Percentiles rank a stretch among this genome's conserved stretches.
Conservation (phyloP, 2,797 vertebrate species). For the Clarias laeviceps region DNA sequence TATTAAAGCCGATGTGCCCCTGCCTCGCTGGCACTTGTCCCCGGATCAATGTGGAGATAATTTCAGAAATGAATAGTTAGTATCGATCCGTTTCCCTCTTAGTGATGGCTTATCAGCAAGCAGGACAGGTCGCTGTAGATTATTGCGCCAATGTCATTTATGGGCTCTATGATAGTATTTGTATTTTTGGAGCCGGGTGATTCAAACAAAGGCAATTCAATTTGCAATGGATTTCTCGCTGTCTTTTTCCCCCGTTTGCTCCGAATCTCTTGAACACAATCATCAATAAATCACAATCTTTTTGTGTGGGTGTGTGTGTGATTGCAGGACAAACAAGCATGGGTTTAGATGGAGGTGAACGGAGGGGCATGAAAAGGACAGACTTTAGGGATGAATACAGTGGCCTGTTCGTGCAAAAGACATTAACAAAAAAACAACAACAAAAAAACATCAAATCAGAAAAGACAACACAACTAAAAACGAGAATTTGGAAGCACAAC, state of each 20-base stretch:
- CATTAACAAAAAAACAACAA: neutral
- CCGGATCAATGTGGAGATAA: constrained; percentile 99
- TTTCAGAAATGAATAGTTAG: constrained; percentile 99
- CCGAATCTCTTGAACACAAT: constrained; percentile 76
- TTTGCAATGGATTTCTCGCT: constrained; percentile 91
- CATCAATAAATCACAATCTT: constrained; percentile 98
- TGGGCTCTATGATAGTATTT: constrained; percentile 88
- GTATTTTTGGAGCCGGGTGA: constrained; percentile 75
- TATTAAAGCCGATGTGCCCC: constrained; percentile 91
- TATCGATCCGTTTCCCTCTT: constrained; percentile 87
- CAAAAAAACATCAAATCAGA: neutral
- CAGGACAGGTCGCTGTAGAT: constrained; percentile 87
- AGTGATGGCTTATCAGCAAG: constrained; percentile 91
- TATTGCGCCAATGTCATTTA: constrained; percentile 98
- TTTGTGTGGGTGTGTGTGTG: constrained; percentile 82
- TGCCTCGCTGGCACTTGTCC: constrained; percentile 88
- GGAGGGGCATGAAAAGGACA: constrained; percentile 69
- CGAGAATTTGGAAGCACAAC: neutral
- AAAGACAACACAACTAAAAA: neutral
- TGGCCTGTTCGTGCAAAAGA: constrained; percentile 73
- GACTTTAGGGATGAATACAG: constrained; percentile 76
- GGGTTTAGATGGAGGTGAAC: constrained; percentile 82
- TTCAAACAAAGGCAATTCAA: constrained; percentile 98
- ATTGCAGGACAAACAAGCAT: constrained; percentile 78
- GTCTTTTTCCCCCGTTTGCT: constrained; percentile 54